Evolutionary conservation across 2,888 invertebrate species (phyloP).

Genomic region (Pediacus dermestoides): DNA sequence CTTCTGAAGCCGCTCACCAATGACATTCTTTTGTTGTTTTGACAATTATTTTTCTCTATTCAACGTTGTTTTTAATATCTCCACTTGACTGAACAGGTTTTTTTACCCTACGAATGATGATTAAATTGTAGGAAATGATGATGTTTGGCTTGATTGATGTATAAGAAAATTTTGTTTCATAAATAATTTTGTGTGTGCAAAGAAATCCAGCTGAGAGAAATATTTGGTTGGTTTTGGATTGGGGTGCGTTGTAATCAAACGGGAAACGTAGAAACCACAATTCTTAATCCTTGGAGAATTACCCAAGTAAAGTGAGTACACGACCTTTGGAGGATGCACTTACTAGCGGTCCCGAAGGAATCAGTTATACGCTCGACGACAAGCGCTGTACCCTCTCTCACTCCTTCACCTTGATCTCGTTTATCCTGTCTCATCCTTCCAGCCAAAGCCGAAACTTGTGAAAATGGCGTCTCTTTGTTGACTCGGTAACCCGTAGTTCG

Average conservation of each 20-base stretch:
- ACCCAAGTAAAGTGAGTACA: slow-evolving; percentile 20
- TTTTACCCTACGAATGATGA: too few relatives aligned
- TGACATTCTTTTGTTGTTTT: too few relatives aligned
- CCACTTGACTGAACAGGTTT: too few relatives aligned
- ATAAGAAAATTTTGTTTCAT: too few relatives aligned
- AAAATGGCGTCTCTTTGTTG: slow-evolving; percentile 50
- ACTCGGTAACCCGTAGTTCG: slow-evolving; percentile 49
- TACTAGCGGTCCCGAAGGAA: slow-evolving; percentile 24
- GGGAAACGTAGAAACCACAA: slow-evolving; percentile 16
- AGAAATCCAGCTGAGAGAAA: too few relatives aligned
- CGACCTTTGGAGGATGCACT: slow-evolving; percentile 27
- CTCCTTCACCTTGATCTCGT: background rate
- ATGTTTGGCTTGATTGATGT: too few relatives aligned
- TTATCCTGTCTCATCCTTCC: slow-evolving; percentile 19
- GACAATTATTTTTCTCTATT: too few relatives aligned
- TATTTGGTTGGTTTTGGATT: too few relatives aligned
- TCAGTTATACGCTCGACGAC: slow-evolving; percentile 16
- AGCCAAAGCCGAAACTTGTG: slow-evolving; percentile 32
- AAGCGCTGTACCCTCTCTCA: slow-evolving; percentile 6
- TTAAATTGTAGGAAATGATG: too few relatives aligned
- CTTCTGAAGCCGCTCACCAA: background rate
- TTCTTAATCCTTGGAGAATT: slow-evolving; percentile 22
- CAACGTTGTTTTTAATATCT: too few relatives aligned
- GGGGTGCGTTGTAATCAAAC: too few relatives aligned
- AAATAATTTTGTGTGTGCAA: too few relatives aligned